These are phyloP conservation scores for Chauna torquata DNA, from an alignment of 2,113 vertebrate species.

Conservation along the genomic window DNA sequence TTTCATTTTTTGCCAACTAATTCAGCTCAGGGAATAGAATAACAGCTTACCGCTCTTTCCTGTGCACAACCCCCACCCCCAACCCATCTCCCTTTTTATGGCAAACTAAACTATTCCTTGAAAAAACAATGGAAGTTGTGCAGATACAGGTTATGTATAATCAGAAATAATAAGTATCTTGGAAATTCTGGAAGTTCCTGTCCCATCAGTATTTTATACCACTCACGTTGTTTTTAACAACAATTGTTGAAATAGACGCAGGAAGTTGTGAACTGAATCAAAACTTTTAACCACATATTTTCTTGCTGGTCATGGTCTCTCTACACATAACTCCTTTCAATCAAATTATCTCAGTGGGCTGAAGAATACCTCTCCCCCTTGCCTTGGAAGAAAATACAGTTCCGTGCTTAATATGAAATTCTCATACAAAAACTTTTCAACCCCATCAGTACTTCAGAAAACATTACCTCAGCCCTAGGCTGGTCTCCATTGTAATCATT, in stretches of 20 bases:
- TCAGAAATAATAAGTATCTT: background rate
- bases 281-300: background rate
- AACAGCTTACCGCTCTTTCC: background rate
- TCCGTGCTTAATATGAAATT: background rate
- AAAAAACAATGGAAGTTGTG: background rate
- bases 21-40: background rate
- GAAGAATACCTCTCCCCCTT: background rate
- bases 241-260: background rate
- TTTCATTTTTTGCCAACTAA: background rate
- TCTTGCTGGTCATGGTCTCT: background rate
- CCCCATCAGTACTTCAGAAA: background rate
- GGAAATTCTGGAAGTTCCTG: background rate
- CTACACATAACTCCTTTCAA: background rate
- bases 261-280: background rate
- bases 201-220: background rate
- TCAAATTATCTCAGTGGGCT: background rate
- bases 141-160: background rate
- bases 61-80: background rate
- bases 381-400: background rate
- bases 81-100: background rate
- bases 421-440: background rate
- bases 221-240: background rate
- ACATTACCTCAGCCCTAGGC: background rate
- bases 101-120: background rate
- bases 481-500: background rate